Percentiles rank a stretch among this genome's conserved stretches.
Conservation (phyloP, 2,888 invertebrate species). For the Chalcosyrphus nemorum region DNA sequence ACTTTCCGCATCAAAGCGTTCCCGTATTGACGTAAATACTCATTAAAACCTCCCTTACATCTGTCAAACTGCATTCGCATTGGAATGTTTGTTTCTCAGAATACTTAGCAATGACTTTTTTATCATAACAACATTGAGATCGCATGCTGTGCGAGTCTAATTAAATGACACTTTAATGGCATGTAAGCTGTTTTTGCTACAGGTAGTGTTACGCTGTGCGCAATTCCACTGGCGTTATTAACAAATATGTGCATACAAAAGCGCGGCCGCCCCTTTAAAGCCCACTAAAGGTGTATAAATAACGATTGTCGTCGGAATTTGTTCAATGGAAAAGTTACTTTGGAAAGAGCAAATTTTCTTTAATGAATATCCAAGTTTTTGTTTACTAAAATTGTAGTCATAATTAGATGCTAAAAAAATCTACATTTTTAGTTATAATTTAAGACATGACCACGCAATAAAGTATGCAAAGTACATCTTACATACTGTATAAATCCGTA, state of each 20-base stretch:
- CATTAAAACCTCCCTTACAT: slow-evolving; percentile 26
- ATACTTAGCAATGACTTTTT: slow-evolving; percentile 13
- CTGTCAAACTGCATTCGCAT: slow-evolving; percentile 4
- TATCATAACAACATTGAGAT: slow-evolving; percentile 23
- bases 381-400: too few species aligned
- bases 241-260: slow-evolving; percentile 53
- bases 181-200: slow-evolving; percentile 37
- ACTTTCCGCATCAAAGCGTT: neutral
- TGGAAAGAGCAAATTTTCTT: neutral
- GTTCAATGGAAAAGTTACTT: neutral
- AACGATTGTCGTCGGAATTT: slow-evolving; percentile 32
- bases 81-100: slow-evolving; percentile 41
- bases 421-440: too few species aligned
- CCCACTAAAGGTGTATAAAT: slow-evolving; percentile 41
- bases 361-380: too few species aligned
- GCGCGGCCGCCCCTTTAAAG: slow-evolving; percentile 61
- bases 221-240: neutral
- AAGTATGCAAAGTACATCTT: too few species aligned
- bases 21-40: neutral
- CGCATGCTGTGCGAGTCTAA: slow-evolving; percentile 49
- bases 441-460: too few species aligned
- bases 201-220: slow-evolving; percentile 19
- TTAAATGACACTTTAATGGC: slow-evolving; percentile 53
- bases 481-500: too few species aligned
- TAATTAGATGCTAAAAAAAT: too few species aligned